Base-by-base conservation (phyloP, 2,797 vertebrate species). In the Luscinia megarhynchos region DNA sequence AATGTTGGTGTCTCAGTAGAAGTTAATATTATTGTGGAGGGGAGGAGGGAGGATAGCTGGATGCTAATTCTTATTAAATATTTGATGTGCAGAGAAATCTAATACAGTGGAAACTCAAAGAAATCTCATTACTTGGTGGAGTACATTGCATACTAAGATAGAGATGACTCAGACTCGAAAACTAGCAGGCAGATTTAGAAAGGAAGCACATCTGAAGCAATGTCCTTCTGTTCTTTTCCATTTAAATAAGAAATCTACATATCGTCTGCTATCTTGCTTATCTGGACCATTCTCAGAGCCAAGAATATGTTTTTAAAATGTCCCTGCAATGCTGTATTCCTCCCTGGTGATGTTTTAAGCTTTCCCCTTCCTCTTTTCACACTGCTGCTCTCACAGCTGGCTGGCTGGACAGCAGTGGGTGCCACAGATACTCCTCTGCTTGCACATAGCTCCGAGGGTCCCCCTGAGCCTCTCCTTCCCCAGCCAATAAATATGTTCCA, bases 41-140 rank as follows among this genome's bases (percentile, higher is more conserved):
- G 92, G 77, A 92, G 89, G 75, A 95, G 81, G 89, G 64, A 95
- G 80, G 67, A 96, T 57, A 75, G 54, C 85, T 94, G 91, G 95
- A 97, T 97, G 94, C 96, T 97, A 97, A 97, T 97, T 97, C 97
- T 97, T 97, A 94, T 97, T 97, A 97, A 97, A 96, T 96, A 97
- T 96, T 97, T 97, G 94, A 95, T 96, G 83, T 95, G 96, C 96
- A 97, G 95, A 96, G 95, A 94, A 87, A 91, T 87, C 87, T 95
- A 93, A 91, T 93, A 81, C 64, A 84, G 84, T 94, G 77, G 74
- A 92, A 93, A 90, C 62, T 90, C 89, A 79, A 82, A 91, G 66
- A 94, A 96, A 87, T 96, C 93, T 94, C 84, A 96, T 96, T 95
- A 93, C 64, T 84, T 89, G 68, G 77, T 72, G 75, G 80, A 94